Base-by-base conservation (phyloP, 2,888 invertebrate species). In the Drosophila percnosoma region DNA sequence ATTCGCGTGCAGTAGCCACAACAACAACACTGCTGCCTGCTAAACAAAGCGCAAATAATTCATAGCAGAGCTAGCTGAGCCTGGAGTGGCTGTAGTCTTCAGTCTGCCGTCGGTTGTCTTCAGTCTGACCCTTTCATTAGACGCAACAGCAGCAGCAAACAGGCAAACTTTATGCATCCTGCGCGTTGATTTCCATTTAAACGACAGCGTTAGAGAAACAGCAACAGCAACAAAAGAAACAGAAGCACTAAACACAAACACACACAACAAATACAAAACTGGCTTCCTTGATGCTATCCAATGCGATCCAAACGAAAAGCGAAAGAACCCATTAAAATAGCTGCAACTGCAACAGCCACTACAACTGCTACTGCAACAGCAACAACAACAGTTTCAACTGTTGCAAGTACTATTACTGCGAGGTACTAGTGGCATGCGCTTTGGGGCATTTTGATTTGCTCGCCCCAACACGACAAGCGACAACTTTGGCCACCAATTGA, bases 171-270 rank as follows among this genome's bases (percentile, higher is more conserved):
- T 87, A 89, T 89, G 89, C 87, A 89, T 87, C 87, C 87, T 87
- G 87, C 87, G 87, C 87, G 88, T 87, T 87, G 86, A 87, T 87
- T 87, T 89, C 89, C 89, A 87, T 87, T 87, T 87, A 87, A 87
- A 89, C 85, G 87, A 85, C 83, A 83, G 83, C 86, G 87, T 89
- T 86, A 89, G 87, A 87, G 84, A 62, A 73, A 38, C 53, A 68
- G 63, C 60, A 69, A 54, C 40, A 63, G 63, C 60, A 69, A 54
- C 40, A 63, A 34, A 51, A 67, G 40, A 73, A 62, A 34, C 53
- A 65, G 55, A 57, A 57, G 55, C 48, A 53, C 60, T 31, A 57
- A 27, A 36, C 18, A 63, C 60, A 61, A 24, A 63, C 53, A 48
- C 10, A 62, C 21, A 34, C 6, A 48, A 34, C 33, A 54, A 24